These are phyloP conservation scores for Ceratosolen fusciceps DNA, from an alignment of 1,140 invertebrate genomes.

Conservation along the genomic window DNA sequence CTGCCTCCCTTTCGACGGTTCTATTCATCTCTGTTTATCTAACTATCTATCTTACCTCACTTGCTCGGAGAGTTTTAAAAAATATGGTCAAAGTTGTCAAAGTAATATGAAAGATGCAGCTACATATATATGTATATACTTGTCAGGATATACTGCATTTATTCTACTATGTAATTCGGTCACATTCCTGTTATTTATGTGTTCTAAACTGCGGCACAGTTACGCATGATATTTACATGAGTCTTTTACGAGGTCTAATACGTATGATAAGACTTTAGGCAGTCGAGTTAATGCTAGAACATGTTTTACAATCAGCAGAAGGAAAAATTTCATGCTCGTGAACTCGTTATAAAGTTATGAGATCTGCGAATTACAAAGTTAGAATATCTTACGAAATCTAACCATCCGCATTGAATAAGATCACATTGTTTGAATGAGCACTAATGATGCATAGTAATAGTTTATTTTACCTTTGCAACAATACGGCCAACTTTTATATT, in stretches of 20 bases:
- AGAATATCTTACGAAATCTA: neutral
- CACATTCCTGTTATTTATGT: constrained; percentile 12
- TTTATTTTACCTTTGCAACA: constrained; percentile 3
- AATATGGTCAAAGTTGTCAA: constrained; percentile 16
- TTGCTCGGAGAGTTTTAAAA: neutral
- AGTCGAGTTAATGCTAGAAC: neutral
- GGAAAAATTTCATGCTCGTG: neutral
- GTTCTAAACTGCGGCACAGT: neutral
- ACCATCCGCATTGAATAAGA: neutral
- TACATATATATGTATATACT: constrained; percentile 14
- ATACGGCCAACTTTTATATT: neutral
- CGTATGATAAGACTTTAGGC: neutral
- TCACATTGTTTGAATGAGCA: neutral
- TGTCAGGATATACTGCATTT: neutral
- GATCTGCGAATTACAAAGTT: constrained; percentile 4
- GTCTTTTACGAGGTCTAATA: neutral
- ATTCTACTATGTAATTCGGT: constrained; percentile 12
- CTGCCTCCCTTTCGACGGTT: neutral
- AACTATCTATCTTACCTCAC: neutral
- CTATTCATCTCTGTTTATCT: neutral
- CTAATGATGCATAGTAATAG: constrained; percentile 12
- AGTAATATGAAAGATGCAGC: constrained; percentile 13
- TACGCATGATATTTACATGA: constrained; percentile 18
- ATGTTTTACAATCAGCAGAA: neutral
- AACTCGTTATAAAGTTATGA: constrained; percentile 3